phyloP scores from a whole-genome alignment of 2,113 vertebrate genomes.

The Procavia capensis region DNA sequence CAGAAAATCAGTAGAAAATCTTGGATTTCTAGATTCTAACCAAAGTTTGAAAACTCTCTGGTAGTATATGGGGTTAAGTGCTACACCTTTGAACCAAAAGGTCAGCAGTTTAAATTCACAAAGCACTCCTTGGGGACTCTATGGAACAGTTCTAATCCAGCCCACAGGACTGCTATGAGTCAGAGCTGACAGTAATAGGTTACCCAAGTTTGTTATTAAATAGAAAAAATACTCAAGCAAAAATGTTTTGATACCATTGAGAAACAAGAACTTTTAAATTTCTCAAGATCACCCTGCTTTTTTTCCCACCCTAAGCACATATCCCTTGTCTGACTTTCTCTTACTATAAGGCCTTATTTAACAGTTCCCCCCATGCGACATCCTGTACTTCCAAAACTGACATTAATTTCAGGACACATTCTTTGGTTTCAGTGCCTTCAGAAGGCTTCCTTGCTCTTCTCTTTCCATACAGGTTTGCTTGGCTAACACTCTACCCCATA shows the following conservation, averaged over 20 bases:
- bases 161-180: too few relatives aligned
- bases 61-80: too few relatives aligned
- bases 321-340: background rate
- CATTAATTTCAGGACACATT: background rate
- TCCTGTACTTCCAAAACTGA: background rate
- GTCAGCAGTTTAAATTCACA: too few relatives aligned
- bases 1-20: background rate
- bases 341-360: background rate
- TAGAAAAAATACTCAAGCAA: background rate
- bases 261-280: background rate
- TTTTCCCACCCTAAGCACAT: background rate
- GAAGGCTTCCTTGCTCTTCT: background rate
- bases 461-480: background rate
- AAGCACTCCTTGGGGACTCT: too few relatives aligned
- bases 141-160: too few relatives aligned
- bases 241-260: background rate
- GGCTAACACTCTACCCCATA: accelerated
- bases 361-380: accelerated
- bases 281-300: background rate
- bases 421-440: background rate
- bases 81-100: too few relatives aligned
- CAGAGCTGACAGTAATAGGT: too few relatives aligned
- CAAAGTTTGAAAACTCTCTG: too few relatives aligned
- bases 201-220: background rate
- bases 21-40: background rate